phyloP scores from a whole-genome alignment of 2,113 vertebrate genomes.

The Ancistrus triradiatus region DNA sequence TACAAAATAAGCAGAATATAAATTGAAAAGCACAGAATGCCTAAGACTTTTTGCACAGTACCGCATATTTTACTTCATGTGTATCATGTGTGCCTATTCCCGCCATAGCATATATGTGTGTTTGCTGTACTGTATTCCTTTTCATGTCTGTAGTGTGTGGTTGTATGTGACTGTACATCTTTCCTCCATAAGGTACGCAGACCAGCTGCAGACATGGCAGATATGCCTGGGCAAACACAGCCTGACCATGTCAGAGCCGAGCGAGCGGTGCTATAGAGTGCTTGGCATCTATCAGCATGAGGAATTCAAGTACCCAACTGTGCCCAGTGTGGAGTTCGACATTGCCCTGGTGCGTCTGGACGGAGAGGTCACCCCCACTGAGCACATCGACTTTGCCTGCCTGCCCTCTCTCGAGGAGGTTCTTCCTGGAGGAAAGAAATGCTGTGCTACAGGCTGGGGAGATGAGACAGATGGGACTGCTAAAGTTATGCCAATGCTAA shows the following conservation, averaged over 20 bases:
- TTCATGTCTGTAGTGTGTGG: too few relatives aligned
- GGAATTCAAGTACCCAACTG: conserved; percentile 68
- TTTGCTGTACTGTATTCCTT: too few relatives aligned
- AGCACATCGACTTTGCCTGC: conserved; percentile 63
- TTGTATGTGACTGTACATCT: neutral
- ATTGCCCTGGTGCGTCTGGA: conserved; percentile 67
- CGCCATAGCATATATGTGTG: neutral
- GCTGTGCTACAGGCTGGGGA: conserved; percentile 73
- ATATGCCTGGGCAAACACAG: conserved; percentile 76
- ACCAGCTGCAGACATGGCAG: conserved; percentile 69
- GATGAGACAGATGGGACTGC: conserved; percentile 58
- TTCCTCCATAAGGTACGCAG: conserved; percentile 60
- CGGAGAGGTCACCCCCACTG: conserved; percentile 52
- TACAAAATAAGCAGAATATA: too few relatives aligned
- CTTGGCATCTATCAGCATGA: conserved; percentile 65
- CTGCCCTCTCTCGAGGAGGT: conserved; percentile 63
- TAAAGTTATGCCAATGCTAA: neutral
- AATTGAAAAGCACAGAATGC: too few relatives aligned
- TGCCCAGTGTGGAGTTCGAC: conserved; percentile 71
- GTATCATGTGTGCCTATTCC: neutral
- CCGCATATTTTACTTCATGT: too few relatives aligned
- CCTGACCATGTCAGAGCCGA: conserved; percentile 60
- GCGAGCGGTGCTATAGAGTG: conserved; percentile 59
- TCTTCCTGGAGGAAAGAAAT: conserved; percentile 59
- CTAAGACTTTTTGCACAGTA: too few relatives aligned